These are phyloP conservation scores for Etheostoma perlongum DNA, from an alignment of 2,797 vertebrate species.

Conservation along the genomic window DNA sequence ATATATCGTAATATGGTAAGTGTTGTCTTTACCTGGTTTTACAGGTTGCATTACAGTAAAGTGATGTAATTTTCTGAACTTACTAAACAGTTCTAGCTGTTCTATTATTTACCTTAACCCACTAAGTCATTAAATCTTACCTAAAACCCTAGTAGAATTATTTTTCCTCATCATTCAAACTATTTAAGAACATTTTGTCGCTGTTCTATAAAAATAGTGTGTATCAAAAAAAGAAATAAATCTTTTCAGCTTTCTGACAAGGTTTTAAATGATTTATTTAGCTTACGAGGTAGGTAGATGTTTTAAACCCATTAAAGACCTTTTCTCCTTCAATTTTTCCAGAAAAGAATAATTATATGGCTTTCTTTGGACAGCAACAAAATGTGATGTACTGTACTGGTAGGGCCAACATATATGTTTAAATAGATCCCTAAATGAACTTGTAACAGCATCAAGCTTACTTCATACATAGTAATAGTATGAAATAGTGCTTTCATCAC, in stretches of 20 bases:
- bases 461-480: too few relatives aligned
- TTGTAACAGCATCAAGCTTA: background rate
- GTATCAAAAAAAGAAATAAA: too few relatives aligned
- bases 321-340: background rate
- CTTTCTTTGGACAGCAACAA: background rate
- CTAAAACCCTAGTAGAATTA: background rate
- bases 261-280: background rate
- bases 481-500: background rate
- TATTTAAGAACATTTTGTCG: background rate
- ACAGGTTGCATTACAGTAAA: too few relatives aligned
- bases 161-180: background rate
- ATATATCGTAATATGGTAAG: too few relatives aligned
- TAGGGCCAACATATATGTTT: too few relatives aligned
- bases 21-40: too few relatives aligned
- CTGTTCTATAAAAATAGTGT: background rate
- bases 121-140: too few relatives aligned
- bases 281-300: background rate
- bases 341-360: background rate
- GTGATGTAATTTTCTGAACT: too few relatives aligned
- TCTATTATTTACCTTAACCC: too few relatives aligned
- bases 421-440: background rate
- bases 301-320: background rate
- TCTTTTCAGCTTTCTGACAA: background rate
- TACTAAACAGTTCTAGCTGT: too few relatives aligned
- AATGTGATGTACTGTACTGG: background rate